phyloP scores from a whole-genome alignment of 2,113 vertebrate species.

The Microtus montanus region DNA sequence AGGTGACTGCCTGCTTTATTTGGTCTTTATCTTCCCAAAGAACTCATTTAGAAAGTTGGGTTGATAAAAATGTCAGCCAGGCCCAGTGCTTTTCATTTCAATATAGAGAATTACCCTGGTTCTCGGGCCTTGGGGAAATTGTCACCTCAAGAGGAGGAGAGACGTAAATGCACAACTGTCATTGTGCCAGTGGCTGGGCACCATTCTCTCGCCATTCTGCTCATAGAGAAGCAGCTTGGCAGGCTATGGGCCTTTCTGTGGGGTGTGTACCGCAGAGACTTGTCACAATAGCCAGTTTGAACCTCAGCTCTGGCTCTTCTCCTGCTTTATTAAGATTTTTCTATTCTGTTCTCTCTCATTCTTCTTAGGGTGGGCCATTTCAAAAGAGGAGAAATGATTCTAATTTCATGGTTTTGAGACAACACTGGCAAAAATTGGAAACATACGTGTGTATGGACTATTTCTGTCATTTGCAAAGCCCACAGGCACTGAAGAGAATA shows the following conservation, averaged over 20 bases:
- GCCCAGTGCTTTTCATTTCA: conserved; percentile 1
- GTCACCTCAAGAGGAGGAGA: neutral
- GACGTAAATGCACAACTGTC: neutral
- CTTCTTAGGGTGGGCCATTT: conserved; percentile 81
- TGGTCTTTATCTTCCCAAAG: conserved; percentile 20
- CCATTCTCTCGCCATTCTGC: neutral
- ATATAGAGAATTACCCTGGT: neutral
- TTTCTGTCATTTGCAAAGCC: conserved; percentile 76
- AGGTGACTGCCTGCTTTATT: conserved; percentile 34
- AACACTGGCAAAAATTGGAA: conserved; percentile 78
- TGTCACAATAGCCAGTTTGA: conserved; percentile 70
- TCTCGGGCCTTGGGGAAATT: neutral
- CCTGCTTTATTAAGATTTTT: conserved; percentile 73
- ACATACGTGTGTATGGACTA: conserved; percentile 80
- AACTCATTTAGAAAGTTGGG: conserved; percentile 51
- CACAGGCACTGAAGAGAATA: conserved; percentile 77
- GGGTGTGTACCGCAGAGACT: conserved; percentile 62
- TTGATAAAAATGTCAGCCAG: conserved; percentile 57
- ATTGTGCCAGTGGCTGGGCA: neutral
- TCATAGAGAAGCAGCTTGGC: conserved; percentile 75
- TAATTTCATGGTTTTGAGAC: conserved; percentile 85
- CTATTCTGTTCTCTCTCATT: conserved; percentile 78
- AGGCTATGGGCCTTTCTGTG: conserved; percentile 62
- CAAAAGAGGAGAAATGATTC: conserved; percentile 83
- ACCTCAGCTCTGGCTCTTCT: conserved; percentile 63